phyloP scores from a whole-genome alignment of 2,113 vertebrate genomes.

The Heterochromis multidens region DNA sequence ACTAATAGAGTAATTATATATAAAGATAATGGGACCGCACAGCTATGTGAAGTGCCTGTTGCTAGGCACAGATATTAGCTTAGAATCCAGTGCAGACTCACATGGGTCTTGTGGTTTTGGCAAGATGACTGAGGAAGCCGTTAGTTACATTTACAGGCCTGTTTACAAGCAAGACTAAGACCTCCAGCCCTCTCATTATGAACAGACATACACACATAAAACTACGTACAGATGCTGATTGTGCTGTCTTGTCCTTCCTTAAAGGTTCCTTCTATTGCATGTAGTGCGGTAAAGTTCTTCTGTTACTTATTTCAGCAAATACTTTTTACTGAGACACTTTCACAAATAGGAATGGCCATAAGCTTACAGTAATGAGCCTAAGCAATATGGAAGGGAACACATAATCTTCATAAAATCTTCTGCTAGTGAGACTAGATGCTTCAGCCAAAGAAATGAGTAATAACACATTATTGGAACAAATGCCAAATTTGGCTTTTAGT shows the following conservation, averaged over 20 bases:
- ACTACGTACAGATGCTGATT: slow-evolving; percentile 9
- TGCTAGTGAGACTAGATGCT: neutral
- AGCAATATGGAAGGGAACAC: neutral
- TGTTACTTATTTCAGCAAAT: neutral
- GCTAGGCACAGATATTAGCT: neutral
- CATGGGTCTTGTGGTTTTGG: slow-evolving; percentile 33
- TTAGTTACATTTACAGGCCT: slow-evolving; percentile 39
- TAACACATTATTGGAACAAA: neutral
- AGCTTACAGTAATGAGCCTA: neutral
- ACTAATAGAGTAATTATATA: neutral
- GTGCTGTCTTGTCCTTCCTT: slow-evolving; percentile 1
- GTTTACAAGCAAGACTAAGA: slow-evolving; percentile 51
- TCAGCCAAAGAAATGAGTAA: neutral
- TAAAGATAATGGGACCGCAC: neutral
- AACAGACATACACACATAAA: slow-evolving; percentile 15
- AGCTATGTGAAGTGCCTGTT: slow-evolving; percentile 12
- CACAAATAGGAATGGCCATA: neutral
- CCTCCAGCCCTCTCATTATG: slow-evolving; percentile 28
- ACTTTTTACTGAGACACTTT: neutral
- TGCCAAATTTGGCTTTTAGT: neutral
- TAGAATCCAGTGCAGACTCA: slow-evolving; percentile 10
- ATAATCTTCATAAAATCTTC: neutral
- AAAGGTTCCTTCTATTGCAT: neutral
- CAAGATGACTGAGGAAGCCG: slow-evolving; percentile 27
- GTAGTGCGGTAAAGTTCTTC: neutral